Evolutionary conservation across 2,888 invertebrate species (phyloP).

Genomic region (Amblyjoppa proteus): DNA sequence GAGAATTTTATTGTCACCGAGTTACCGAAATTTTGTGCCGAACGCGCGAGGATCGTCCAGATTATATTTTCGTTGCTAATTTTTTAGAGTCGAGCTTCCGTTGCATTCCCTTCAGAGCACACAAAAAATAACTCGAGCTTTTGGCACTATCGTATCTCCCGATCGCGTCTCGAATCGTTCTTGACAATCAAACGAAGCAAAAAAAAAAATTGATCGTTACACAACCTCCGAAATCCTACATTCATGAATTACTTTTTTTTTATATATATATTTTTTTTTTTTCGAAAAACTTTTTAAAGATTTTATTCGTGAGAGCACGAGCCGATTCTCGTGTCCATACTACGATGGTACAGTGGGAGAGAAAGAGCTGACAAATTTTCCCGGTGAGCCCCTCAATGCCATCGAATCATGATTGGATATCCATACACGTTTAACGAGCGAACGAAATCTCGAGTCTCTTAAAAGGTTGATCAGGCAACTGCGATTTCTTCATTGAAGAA

Average conservation of each 20-base stretch:
- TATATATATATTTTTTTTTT: neutral
- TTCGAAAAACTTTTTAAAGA: neutral
- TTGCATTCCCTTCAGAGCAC: neutral
- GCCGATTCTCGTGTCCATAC: slow-evolving; percentile 3
- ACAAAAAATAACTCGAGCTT: neutral
- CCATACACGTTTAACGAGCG: neutral
- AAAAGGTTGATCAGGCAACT: neutral
- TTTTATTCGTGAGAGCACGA: neutral
- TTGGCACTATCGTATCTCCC: neutral
- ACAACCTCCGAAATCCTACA: neutral
- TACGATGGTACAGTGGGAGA: slow-evolving; percentile 12
- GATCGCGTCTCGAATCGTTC: neutral
- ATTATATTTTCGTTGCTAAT: neutral
- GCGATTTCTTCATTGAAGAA: neutral
- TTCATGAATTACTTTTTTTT: neutral
- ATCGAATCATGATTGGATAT: slow-evolving; percentile 4
- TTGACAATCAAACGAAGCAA: neutral
- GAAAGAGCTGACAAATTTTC: slow-evolving; percentile 9
- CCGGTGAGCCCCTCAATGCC: neutral
- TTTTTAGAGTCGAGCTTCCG: neutral
- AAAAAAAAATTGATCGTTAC: neutral
- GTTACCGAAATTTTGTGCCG: neutral
- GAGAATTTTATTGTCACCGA: neutral
- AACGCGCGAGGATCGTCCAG: neutral
- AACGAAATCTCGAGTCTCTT: slow-evolving; percentile 11